These are phyloP conservation scores for Agrilus mali DNA, from an alignment of 2,888 invertebrate genomes.

Conservation along the genomic window DNA sequence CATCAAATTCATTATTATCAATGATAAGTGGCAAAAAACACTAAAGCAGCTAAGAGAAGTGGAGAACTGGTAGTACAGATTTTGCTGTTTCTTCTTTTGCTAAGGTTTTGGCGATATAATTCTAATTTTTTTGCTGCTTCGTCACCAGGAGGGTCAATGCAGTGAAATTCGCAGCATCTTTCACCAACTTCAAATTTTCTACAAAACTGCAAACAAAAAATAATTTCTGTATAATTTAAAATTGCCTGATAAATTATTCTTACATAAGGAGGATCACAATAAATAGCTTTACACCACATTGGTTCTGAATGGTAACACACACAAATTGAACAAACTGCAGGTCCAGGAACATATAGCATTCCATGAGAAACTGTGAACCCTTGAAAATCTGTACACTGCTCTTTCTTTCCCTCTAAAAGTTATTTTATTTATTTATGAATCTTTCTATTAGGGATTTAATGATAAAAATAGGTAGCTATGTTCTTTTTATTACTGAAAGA, in stretches of 20 bases:
- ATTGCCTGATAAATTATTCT: slow-evolving; percentile 32
- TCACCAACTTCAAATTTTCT: slow-evolving; percentile 72
- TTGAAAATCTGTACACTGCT: slow-evolving; percentile 75
- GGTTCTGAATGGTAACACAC: slow-evolving; percentile 78
- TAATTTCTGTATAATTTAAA: background rate
- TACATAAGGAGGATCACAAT: slow-evolving; percentile 76
- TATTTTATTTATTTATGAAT: too few relatives aligned
- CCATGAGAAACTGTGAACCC: slow-evolving; percentile 67
- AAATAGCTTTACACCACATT: slow-evolving; percentile 79
- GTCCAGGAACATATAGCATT: slow-evolving; percentile 70
- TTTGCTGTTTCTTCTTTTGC: too few relatives aligned
- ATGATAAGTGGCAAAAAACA: too few relatives aligned
- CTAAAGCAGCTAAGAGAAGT: too few relatives aligned
- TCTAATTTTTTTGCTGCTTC: slow-evolving; percentile 32
- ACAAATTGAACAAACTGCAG: slow-evolving; percentile 72
- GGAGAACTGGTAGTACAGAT: too few relatives aligned
- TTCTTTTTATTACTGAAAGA: too few relatives aligned
- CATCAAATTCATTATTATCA: too few relatives aligned
- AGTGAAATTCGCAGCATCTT: slow-evolving; percentile 81
- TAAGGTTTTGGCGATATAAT: slow-evolving; percentile 17
- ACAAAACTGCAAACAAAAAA: slow-evolving; percentile 53
- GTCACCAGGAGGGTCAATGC: slow-evolving; percentile 65
- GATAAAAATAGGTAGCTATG: too few relatives aligned
- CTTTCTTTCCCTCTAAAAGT: slow-evolving; percentile 51
- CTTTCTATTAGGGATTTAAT: too few relatives aligned